These are phyloP conservation scores for Thaleichthys pacificus DNA, from an alignment of 2,797 vertebrate species.

Conservation along the genomic window DNA sequence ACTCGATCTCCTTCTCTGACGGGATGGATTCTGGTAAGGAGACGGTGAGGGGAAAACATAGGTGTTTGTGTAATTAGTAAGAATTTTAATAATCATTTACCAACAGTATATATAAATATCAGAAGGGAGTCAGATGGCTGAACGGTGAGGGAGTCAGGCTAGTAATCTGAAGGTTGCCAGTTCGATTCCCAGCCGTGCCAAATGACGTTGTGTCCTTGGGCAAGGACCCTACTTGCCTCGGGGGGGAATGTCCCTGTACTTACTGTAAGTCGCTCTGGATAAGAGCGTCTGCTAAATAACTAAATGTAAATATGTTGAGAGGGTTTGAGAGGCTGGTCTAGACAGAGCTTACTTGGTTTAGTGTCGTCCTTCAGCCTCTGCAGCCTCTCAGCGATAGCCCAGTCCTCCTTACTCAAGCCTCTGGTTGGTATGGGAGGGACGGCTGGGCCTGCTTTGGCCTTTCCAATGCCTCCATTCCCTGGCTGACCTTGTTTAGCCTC, in stretches of 20 bases:
- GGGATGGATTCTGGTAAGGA: constrained; percentile 79
- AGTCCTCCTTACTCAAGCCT: constrained; percentile 84
- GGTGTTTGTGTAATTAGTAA: neutral
- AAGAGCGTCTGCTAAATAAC: too few relatives aligned
- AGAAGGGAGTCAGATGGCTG: too few relatives aligned
- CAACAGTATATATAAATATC: too few relatives aligned
- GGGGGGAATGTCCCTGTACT: too few relatives aligned
- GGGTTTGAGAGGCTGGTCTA: neutral
- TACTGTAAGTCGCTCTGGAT: too few relatives aligned
- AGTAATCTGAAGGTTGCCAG: too few relatives aligned
- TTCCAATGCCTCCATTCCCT: constrained; percentile 46
- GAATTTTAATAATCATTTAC: too few relatives aligned
- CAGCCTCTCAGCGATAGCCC: constrained; percentile 86
- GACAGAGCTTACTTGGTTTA: constrained; percentile 77
- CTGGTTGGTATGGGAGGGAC: constrained; percentile 41
- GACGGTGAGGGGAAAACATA: constrained; percentile 1
- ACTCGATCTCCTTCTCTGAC: constrained; percentile 88
- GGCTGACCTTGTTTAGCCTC: constrained; percentile 83
- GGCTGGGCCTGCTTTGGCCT: constrained; percentile 35
- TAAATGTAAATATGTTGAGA: too few relatives aligned
- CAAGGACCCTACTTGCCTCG: too few relatives aligned
- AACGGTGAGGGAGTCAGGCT: too few relatives aligned
- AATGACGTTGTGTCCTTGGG: too few relatives aligned
- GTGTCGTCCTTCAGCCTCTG: constrained; percentile 88
- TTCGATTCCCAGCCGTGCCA: too few relatives aligned